Conservation (phyloP, 1,140 invertebrate genomes). For the Rhopalosiphum maidis region DNA sequence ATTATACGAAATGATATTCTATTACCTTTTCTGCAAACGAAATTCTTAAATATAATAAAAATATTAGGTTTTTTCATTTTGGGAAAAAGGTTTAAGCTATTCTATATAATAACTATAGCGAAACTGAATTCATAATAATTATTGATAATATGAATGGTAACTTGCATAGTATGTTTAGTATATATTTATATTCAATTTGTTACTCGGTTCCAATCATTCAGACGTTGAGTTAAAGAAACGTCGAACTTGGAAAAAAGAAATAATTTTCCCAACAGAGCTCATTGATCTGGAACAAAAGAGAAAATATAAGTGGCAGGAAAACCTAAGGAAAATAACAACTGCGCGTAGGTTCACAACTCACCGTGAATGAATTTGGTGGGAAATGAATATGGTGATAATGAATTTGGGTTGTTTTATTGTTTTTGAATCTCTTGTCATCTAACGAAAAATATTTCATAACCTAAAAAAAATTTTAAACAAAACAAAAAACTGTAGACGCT, state of each 20-base stretch:
- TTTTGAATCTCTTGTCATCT: constrained; percentile 19
- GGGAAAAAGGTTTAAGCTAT: not conserved
- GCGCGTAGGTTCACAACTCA: not conserved
- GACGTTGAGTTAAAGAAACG: not conserved
- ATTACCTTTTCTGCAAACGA: not conserved
- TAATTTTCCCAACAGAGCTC: constrained; percentile 14
- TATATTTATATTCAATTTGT: not conserved
- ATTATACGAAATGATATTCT: not conserved
- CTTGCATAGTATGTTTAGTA: not conserved
- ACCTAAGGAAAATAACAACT: constrained; percentile 12
- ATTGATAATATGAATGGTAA: not conserved
- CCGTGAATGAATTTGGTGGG: constrained; percentile 20
- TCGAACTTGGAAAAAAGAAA: not conserved
- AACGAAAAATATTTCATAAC: not conserved
- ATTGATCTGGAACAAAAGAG: constrained; percentile 36
- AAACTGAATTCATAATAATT: not conserved
- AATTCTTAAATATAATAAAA: not conserved
- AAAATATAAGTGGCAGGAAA: not conserved
- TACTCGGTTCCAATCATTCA: not conserved
- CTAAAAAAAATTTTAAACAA: not conserved
- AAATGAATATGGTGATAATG: constrained; percentile 14
- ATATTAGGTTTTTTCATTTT: not conserved
- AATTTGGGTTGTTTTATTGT: constrained; percentile 9
- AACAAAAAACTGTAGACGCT: not conserved
- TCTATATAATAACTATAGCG: not conserved